phyloP scores from a whole-genome alignment of 2,888 invertebrate species.

The Augiades crinisus region DNA sequence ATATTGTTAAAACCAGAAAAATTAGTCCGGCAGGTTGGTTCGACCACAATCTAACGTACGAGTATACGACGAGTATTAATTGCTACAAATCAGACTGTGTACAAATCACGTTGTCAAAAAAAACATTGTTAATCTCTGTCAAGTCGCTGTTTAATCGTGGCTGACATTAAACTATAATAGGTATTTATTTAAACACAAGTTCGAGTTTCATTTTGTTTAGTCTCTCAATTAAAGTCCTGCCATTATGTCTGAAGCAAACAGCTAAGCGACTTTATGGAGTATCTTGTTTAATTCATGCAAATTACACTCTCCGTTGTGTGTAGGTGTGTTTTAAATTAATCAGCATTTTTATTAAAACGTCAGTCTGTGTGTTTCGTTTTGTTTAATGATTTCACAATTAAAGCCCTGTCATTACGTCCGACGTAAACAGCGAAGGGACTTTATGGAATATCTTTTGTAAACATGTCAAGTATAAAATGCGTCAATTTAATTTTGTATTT shows the following conservation, averaged over 20 bases:
- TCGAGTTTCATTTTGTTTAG: not conserved
- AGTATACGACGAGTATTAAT: too few species aligned
- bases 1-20: not conserved
- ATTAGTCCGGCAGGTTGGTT: not conserved
- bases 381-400: slow-evolving; percentile 16
- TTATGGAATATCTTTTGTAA: not conserved
- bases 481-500: not conserved
- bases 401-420: slow-evolving; percentile 1
- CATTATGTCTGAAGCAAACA: not conserved
- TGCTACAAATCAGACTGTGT: too few species aligned
- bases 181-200: not conserved
- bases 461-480: not conserved
- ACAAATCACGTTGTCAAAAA: too few species aligned
- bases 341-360: slow-evolving; percentile 23
- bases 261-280: not conserved
- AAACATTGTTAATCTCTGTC: too few species aligned
- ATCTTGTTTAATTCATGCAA: slow-evolving; percentile 12
- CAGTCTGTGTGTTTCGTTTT: slow-evolving; percentile 5
- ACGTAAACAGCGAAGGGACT: not conserved
- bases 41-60: not conserved
- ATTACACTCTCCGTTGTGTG: slow-evolving; percentile 1
- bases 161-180: not conserved
- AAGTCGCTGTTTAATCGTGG: too few species aligned
- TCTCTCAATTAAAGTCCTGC: not conserved
- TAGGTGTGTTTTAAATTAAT: slow-evolving; percentile 11